Percentiles rank a stretch among this genome's conserved stretches.
These are phyloP conservation scores for Malacoraja senta DNA, from an alignment of 2,797 vertebrate species.

Conservation along the genomic window DNA sequence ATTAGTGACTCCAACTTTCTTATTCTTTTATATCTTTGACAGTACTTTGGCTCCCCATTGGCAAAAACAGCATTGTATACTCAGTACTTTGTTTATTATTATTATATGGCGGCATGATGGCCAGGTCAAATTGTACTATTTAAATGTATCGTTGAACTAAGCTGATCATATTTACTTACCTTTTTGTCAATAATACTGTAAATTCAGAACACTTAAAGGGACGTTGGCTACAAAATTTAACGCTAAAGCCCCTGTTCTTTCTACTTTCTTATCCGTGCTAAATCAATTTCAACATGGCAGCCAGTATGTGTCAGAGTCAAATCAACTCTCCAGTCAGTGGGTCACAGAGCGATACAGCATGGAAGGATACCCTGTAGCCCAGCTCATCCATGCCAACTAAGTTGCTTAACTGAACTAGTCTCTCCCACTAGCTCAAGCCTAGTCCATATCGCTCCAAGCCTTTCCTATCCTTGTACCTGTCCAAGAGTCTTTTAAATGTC, in stretches of 20 bases:
- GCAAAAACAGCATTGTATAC: not conserved
- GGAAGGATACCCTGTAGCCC: too few relatives aligned
- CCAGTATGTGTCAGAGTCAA: too few relatives aligned
- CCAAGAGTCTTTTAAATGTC: too few relatives aligned
- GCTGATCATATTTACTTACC: not conserved
- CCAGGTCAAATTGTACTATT: not conserved
- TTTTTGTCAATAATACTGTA: not conserved
- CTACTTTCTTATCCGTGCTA: too few relatives aligned
- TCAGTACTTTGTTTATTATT: not conserved
- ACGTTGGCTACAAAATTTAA: not conserved
- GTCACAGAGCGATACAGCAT: too few relatives aligned
- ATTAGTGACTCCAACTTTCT: not conserved
- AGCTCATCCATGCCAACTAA: too few relatives aligned
- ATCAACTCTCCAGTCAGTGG: too few relatives aligned
- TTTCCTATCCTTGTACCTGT: too few relatives aligned
- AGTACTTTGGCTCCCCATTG: not conserved
- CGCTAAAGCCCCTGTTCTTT: not conserved
- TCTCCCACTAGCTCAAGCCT: too few relatives aligned
- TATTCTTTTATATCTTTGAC: not conserved
- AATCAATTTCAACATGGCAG: too few relatives aligned
- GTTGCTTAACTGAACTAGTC: too few relatives aligned
- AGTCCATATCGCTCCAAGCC: too few relatives aligned
- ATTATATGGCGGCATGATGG: not conserved
- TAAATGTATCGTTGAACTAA: not conserved
- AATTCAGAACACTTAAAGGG: slow-evolving; percentile 1